Evolutionary conservation across 2,888 invertebrate genomes (phyloP), one percentile per base, ranked within the genome.

Genomic region (Agrotis puta): DNA sequence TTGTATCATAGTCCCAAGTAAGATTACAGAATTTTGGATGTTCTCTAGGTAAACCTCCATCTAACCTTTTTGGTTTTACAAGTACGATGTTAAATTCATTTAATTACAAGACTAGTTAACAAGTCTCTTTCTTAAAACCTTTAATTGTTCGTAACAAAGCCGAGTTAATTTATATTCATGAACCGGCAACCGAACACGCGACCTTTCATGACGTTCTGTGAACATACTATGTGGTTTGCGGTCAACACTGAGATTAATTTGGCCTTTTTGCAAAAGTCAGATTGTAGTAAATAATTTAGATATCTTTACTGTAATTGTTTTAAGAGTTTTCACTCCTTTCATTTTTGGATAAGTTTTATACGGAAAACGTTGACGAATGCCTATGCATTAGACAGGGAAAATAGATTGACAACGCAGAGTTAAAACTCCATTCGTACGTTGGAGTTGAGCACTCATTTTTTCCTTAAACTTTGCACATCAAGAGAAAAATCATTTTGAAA

Each of bases 151-250:
- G 5, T 18, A 18, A 53, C 45, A 47, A 27, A 45, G 3, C 22
- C 2, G 16, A 62, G 61, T 43, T 70, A 7, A 54, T 70, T 71
- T 48, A 43, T 54, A 24, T 43, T 54, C 7, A 24, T 53, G 20
- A 47, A 20, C 61, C 18, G 18, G 33, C 22, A 9, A 39, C 39
- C 39, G 39, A 39, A 39, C 39, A 39, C 39, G 39, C 39, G 39
- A 39, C 39, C n/a, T 50, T 70, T 43, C 20, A 5, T 47, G 14
- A 20, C 16, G 27, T 22, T 61, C 54, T 54, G 22, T 22, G 54
- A 48, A 27, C 16, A 20, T 43, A 18, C 11, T 33, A 47, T 33
- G 16, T 43, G 54, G 54, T 48, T 54, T 48, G 47, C 20, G 39
- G 39, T 48, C 48, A 56, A 18, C 51, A 47, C 47, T 58, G 13